Conservation (phyloP, 2,797 vertebrate species). For the Coracias cyanogaster region DNA sequence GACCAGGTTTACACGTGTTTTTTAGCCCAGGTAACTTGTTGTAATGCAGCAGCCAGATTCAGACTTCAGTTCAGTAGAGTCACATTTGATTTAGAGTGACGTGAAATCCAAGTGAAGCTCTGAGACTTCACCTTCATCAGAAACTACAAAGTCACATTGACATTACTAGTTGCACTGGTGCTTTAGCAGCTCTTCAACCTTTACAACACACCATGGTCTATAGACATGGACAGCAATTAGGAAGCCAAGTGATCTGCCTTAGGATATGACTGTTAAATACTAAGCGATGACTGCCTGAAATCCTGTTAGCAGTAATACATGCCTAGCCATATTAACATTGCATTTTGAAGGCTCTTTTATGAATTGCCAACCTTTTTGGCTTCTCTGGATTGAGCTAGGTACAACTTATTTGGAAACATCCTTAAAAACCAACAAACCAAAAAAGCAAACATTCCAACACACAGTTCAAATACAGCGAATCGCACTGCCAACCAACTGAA, state of each 20-base stretch:
- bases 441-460: not conserved
- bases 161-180: not conserved
- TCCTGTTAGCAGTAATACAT: not conserved
- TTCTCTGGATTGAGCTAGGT: not conserved
- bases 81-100: not conserved
- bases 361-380: not conserved
- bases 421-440: not conserved
- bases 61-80: not conserved
- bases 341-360: not conserved
- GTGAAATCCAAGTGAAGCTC: not conserved
- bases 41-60: not conserved
- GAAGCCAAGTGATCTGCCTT: not conserved
- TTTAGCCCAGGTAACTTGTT: not conserved
- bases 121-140: not conserved
- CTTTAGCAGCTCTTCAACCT: not conserved
- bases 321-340: not conserved
- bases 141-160: not conserved
- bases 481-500: not conserved
- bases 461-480: not conserved
- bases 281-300: not conserved
- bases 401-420: not conserved
- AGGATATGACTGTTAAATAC: not conserved
- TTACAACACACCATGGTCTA: not conserved
- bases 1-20: not conserved
- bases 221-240: not conserved